Evolutionary conservation across 2,888 invertebrate genomes (phyloP).

Genomic region (Tachystola acroxantha): DNA sequence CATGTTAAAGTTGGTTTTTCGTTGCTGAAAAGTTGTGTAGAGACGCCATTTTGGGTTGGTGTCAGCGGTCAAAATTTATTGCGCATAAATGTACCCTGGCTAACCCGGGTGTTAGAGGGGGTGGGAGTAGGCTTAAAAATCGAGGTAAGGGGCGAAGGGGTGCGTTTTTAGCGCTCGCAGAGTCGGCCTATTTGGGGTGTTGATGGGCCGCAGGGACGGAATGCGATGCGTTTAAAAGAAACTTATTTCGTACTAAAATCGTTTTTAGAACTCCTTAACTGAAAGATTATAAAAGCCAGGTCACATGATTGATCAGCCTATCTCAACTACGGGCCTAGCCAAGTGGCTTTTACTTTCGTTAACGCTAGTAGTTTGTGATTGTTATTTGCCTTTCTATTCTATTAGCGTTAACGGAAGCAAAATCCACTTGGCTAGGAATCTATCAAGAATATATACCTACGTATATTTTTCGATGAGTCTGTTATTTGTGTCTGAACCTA

Average conservation of each 20-base stretch:
- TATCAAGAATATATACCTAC: too few relatives aligned
- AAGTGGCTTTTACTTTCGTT: too few relatives aligned
- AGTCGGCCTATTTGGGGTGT: slow-evolving; percentile 75
- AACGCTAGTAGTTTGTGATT: too few relatives aligned
- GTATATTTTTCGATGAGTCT: too few relatives aligned
- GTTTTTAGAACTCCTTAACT: too few relatives aligned
- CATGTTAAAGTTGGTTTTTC: slow-evolving; percentile 30
- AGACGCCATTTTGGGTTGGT: slow-evolving; percentile 57
- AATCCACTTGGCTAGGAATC: too few relatives aligned
- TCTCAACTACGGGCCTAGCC: too few relatives aligned
- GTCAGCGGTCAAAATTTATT: slow-evolving; percentile 75
- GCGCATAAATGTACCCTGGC: slow-evolving; percentile 77
- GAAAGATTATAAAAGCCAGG: too few relatives aligned
- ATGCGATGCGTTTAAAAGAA: slow-evolving; percentile 10
- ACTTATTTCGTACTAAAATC: not conserved
- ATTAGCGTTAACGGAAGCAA: too few relatives aligned
- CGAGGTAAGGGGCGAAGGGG: slow-evolving; percentile 66
- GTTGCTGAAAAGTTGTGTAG: slow-evolving; percentile 22
- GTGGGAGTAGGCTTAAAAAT: slow-evolving; percentile 75
- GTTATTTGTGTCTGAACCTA: too few relatives aligned
- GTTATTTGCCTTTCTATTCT: too few relatives aligned
- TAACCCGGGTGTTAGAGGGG: slow-evolving; percentile 75
- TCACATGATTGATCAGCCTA: too few relatives aligned
- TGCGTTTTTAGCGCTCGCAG: slow-evolving; percentile 74
- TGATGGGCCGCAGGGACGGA: slow-evolving; percentile 61